Conservation (phyloP, 2,888 invertebrate species). For the Limenitis camilla region DNA sequence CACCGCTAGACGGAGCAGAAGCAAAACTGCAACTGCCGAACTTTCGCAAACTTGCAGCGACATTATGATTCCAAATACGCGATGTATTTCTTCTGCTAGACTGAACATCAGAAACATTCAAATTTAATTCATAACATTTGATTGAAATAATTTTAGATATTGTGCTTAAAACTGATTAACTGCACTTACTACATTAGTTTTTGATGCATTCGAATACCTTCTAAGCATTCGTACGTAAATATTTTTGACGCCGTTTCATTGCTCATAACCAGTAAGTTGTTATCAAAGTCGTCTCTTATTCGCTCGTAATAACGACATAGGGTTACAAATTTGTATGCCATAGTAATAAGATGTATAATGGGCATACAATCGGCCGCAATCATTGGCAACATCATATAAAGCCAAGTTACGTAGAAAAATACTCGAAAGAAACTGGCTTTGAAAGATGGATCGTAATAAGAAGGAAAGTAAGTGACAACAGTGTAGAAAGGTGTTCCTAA, state of each 20-base stretch:
- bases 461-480: conserved; percentile 57
- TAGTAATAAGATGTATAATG: conserved; percentile 51
- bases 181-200: conserved; percentile 49
- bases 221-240: conserved; percentile 44
- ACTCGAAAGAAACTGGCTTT: conserved; percentile 43
- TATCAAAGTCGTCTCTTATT: conserved; percentile 43
- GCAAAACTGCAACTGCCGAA: conserved; percentile 60
- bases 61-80: conserved; percentile 65
- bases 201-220: conserved; percentile 57
- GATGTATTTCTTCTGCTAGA: conserved; percentile 55
- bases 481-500: conserved; percentile 59
- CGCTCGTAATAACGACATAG: conserved; percentile 46
- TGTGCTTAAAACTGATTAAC: too few relatives aligned
- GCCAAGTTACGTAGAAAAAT: conserved; percentile 57
- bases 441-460: conserved; percentile 45
- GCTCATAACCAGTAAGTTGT: conserved; percentile 31
- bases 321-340: conserved; percentile 56
- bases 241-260: conserved; percentile 37
- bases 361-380: conserved; percentile 63
- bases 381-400: conserved; percentile 66
- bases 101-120: conserved; percentile 27
- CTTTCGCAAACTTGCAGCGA: conserved; percentile 65
- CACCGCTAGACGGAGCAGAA: conserved; percentile 59
- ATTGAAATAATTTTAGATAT: too few relatives aligned
- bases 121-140: too few relatives aligned